A percentile compares a stretch with the other conserved stretches of the same genome.
Evolutionary conservation across 2,888 invertebrate species (phyloP).

Genomic region (Eupithecia exiguata): DNA sequence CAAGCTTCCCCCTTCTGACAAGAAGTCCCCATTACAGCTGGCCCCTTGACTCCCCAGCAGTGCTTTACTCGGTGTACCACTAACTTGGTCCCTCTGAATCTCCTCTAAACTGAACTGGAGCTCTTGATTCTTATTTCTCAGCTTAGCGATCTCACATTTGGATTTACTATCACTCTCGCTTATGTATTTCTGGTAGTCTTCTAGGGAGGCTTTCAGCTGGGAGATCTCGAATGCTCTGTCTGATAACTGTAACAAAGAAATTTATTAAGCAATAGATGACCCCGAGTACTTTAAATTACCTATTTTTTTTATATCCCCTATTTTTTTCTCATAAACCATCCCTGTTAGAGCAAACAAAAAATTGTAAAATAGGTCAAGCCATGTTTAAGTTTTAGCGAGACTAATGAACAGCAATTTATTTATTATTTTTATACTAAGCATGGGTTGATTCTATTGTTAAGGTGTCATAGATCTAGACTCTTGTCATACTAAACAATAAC

Average conservation of each 20-base stretch:
- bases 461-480: too few relatives aligned
- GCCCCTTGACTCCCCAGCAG: constrained; percentile 74
- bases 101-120: constrained; percentile 73
- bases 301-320: too few relatives aligned
- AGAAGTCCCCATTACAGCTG: constrained; percentile 79
- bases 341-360: too few relatives aligned
- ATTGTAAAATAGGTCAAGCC: too few relatives aligned
- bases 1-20: constrained; percentile 85
- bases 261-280: not conserved
- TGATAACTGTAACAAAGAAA: constrained; percentile 83
- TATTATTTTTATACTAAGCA: too few relatives aligned
- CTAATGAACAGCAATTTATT: too few relatives aligned
- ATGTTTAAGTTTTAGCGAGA: too few relatives aligned
- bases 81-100: constrained; percentile 72
- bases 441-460: too few relatives aligned
- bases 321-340: too few relatives aligned
- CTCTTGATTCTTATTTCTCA: constrained; percentile 84
- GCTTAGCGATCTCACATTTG: constrained; percentile 83
- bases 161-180: constrained; percentile 85
- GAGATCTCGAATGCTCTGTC: constrained; percentile 90
- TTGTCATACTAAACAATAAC: too few relatives aligned
- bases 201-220: constrained; percentile 86
- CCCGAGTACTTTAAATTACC: too few relatives aligned
- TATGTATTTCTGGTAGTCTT: constrained; percentile 87
- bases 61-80: constrained; percentile 65